Base-by-base conservation (phyloP, 2,797 vertebrate genomes). In the Sebastes hopkinsi region DNA sequence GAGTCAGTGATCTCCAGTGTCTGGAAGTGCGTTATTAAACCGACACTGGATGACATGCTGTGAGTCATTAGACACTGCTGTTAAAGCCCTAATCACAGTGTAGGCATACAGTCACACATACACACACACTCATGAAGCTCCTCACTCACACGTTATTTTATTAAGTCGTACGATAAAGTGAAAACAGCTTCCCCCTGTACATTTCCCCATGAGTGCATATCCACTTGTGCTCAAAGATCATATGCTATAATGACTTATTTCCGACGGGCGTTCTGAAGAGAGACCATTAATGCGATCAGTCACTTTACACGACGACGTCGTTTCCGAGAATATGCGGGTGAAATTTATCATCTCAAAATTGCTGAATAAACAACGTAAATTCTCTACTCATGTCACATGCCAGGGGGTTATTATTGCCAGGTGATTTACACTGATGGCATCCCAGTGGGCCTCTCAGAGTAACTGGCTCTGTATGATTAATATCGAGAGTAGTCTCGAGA, bases 61-160 rank as follows among this genome's bases (percentile, higher is more conserved):
- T 84, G 88, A 93, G 87, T 91, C 90, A 91, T 94, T 91, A 94
- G 82, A 85, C 87, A 75, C 89, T 83, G 67, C 82, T 88, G 77
- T 92, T 93, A 58, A 82, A 86, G 72, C 72, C 74, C 78, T 90
- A 90, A 94, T 93, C 84, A 91, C 83, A 74, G 77, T 70, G 82
- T 84, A 80, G 30, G 8, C 64, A 30, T 80, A 27, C 77, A 62
- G 70, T 20, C 32, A 11, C 42, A 38, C 8, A 25, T n/a, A 38
- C 6, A 25, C 30, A 38, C 6, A 20, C 1, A 13, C 81, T 74
- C 64, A 72, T 75, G 72, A 75, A 34, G 13, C 42, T 67, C 71
- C 42, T 68, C 27, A 54, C 67, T 72, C 78, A 50, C 64, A 73
- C 5, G 1, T 46, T 83, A 68, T 81, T 79, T 80, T 77, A 84